phyloP scores from a whole-genome alignment of 2,113 vertebrate species.

The Callaeas wilsoni region DNA sequence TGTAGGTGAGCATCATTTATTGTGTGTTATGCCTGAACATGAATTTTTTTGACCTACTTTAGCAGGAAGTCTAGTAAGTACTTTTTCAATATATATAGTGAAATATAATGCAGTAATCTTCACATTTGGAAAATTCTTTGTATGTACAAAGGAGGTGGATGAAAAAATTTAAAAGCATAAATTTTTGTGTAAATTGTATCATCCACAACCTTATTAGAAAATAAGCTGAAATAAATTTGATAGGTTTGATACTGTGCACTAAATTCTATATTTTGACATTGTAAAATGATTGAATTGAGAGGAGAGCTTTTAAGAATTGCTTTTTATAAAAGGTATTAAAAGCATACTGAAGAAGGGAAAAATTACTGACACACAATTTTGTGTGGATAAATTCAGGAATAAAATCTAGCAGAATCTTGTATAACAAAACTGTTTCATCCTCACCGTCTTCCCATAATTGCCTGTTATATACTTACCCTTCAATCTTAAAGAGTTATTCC shows the following conservation, averaged over 20 bases:
- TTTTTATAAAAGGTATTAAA: neutral
- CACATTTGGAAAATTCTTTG: neutral
- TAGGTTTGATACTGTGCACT: neutral
- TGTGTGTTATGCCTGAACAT: neutral
- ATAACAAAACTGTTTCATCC: neutral
- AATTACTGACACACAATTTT: neutral
- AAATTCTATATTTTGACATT: neutral
- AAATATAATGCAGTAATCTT: neutral
- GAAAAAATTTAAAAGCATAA: neutral
- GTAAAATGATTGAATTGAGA: neutral
- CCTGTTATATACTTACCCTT: neutral
- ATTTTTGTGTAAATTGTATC: neutral
- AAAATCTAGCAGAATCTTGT: neutral
- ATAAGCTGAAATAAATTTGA: neutral
- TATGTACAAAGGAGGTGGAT: neutral
- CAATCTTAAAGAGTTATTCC: neutral
- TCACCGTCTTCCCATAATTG: neutral
- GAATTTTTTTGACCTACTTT: neutral
- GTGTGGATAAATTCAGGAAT: constrained; percentile 2
- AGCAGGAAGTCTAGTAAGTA: neutral
- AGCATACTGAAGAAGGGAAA: neutral
- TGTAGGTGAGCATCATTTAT: accelerated
- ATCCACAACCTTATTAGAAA: neutral
- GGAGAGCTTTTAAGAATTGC: neutral
- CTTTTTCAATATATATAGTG: neutral